Evolutionary conservation across 2,797 vertebrate species (phyloP).

Genomic region (Decapterus maruadsi): DNA sequence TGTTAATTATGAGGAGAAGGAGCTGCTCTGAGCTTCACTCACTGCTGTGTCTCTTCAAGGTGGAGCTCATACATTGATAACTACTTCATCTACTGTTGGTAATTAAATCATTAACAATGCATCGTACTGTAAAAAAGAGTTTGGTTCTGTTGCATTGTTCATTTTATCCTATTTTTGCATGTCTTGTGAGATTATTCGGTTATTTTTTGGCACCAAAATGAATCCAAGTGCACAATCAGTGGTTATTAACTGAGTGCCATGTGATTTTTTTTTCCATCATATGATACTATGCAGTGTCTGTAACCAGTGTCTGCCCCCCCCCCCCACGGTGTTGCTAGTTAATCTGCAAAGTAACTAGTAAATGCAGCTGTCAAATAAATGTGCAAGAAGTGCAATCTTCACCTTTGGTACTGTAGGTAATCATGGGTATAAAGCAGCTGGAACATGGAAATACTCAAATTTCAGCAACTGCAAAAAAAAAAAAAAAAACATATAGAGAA

Average conservation of each 20-base stretch:
- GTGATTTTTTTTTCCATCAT: not conserved
- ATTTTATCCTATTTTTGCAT: not conserved
- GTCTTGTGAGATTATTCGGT: too few species aligned
- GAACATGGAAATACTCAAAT: not conserved
- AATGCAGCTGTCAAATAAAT: not conserved
- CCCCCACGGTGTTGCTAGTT: not conserved
- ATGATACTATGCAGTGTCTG: not conserved
- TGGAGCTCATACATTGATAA: not conserved
- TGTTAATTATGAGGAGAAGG: too few species aligned
- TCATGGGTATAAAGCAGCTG: not conserved
- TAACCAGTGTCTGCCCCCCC: not conserved
- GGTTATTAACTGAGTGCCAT: not conserved
- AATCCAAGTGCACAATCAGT: not conserved
- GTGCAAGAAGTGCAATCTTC: not conserved
- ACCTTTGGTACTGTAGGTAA: not conserved
- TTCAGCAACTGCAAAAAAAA: not conserved
- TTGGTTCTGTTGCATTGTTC: too few species aligned
- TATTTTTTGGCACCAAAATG: not conserved
- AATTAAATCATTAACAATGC: conserved; percentile 2
- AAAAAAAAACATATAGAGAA: not conserved
- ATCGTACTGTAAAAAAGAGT: not conserved
- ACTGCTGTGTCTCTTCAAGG: not conserved
- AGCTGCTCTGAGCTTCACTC: not conserved
- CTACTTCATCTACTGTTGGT: not conserved
- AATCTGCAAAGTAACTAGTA: not conserved